phyloP scores from a whole-genome alignment of 2,113 vertebrate species.

The Martes martes region DNA sequence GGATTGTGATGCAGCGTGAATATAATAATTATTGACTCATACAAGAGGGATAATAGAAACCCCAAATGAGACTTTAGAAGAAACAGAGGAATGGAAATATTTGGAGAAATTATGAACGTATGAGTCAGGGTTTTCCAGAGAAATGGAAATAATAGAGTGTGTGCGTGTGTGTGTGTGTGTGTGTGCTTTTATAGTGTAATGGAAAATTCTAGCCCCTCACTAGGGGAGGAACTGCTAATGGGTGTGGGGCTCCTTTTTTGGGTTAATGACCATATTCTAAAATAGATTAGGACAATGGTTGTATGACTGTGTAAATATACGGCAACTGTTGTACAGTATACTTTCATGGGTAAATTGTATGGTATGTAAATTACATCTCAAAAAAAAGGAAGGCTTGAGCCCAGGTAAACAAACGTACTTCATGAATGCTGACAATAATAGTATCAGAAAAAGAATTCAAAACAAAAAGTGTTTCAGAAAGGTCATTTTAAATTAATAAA shows the following conservation, averaged over 20 bases:
- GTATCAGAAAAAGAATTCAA: neutral
- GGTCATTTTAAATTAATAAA: neutral
- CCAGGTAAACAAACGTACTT: slow-evolving; percentile 12
- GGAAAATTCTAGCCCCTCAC: neutral
- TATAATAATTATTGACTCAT: neutral
- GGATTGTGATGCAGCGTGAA: neutral
- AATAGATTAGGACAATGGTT: neutral
- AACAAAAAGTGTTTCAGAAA: slow-evolving; percentile 1
- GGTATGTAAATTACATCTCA: neutral
- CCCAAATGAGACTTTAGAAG: neutral
- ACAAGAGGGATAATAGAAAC: neutral
- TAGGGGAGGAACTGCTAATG: neutral
- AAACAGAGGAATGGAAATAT: neutral
- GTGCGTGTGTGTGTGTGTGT: neutral
- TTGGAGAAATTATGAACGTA: neutral
- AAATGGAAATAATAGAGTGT: neutral
- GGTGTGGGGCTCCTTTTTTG: accelerated
- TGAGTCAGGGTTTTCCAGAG: neutral
- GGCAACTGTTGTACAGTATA: neutral
- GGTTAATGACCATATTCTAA: neutral
- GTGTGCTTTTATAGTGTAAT: neutral
- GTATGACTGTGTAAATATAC: neutral
- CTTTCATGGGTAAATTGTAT: neutral
- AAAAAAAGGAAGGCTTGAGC: neutral
- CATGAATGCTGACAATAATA: neutral